Evolutionary conservation across 2,888 invertebrate species (phyloP), one percentile per base, ranked within the genome.

Genomic region (Scaptomyza flava): DNA sequence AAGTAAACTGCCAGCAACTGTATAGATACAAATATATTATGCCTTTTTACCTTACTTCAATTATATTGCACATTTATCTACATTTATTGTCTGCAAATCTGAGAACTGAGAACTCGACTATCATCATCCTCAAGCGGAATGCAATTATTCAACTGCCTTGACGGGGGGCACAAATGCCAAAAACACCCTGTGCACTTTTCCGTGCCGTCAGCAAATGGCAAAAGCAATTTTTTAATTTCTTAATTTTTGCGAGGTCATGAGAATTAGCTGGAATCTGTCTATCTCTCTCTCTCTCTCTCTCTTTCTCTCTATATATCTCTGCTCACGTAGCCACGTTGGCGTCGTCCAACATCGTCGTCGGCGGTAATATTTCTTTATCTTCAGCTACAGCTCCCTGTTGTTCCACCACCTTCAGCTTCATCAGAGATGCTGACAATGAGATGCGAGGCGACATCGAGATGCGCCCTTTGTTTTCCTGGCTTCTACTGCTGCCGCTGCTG

Each of bases 201-300:
- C 85, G 83, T 87, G 69, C 60, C 68, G 87, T 83, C 87, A 83
- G 83, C 87, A 79, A 66, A 68, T 54, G 77, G 66, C 53, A 68
- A 79, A 76, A 81, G 75, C 78, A 80, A 79, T 82, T 90, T 90
- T 90, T 89, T 89, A 89, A 89, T 89, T 89, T 90, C 89, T 89
- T 90, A 89, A 89, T 90, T 89, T 89, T 81, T 85, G 83, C 77
- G 79, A 81, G 89, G 84, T 89, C 89, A 89, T 84, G 87, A 68
- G 87, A 82, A 82, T 82, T 87, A 84, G 82, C 79, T 50, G 36
- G 30, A 30, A 46, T 30, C 14, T 11, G 2, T 50, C 20, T n/a
- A 12, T 4, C 8, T 33, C 9, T 20, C 31, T 33, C 12, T 33
- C 20, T 33, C 12, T 9, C 8, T 33, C 9, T 20, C 31, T 33